phyloP scores from a whole-genome alignment of 2,797 vertebrate genomes.

The Microctenopoma lineatum region DNA sequence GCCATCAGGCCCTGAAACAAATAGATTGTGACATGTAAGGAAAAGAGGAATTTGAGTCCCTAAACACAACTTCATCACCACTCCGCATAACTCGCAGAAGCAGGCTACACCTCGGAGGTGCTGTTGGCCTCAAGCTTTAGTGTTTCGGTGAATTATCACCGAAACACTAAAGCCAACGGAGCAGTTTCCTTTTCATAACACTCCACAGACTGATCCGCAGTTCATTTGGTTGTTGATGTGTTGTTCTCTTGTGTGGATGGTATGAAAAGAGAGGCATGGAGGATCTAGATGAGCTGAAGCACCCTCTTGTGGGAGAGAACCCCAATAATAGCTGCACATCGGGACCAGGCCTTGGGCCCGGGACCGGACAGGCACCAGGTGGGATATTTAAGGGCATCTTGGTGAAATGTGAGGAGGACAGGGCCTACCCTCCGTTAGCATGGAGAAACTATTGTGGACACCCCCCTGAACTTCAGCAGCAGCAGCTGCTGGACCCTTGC shows the following conservation, averaged over 20 bases:
- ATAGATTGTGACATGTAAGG: constrained; percentile 62
- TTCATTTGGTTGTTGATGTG: constrained; percentile 64
- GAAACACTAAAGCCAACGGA: constrained; percentile 54
- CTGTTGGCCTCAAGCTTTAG: constrained; percentile 37
- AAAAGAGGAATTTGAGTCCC: constrained; percentile 46
- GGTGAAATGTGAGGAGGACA: constrained; percentile 83
- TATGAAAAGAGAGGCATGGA: constrained; percentile 79
- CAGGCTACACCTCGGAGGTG: constrained; percentile 21
- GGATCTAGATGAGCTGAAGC: constrained; percentile 85
- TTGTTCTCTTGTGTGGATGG: constrained; percentile 40
- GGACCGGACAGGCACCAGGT: constrained; percentile 41
- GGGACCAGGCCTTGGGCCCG: constrained; percentile 22
- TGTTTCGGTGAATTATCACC: constrained; percentile 66
- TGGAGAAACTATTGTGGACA: constrained; percentile 79
- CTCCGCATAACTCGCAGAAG: constrained; percentile 15
- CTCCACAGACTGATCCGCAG: constrained; percentile 47
- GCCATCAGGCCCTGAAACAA: constrained; percentile 52
- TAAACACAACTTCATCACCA: constrained; percentile 18
- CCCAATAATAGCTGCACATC: constrained; percentile 50
- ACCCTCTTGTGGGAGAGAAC: constrained; percentile 85
- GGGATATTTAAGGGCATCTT: constrained; percentile 76
- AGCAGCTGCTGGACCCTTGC: constrained; percentile 86
- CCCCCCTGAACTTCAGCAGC: constrained; percentile 77
- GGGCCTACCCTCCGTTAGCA: constrained; percentile 70
- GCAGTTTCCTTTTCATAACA: constrained; percentile 58